These are phyloP conservation scores for Danaus melanippus DNA, from an alignment of 1,140 invertebrate species.

Conservation along the genomic window DNA sequence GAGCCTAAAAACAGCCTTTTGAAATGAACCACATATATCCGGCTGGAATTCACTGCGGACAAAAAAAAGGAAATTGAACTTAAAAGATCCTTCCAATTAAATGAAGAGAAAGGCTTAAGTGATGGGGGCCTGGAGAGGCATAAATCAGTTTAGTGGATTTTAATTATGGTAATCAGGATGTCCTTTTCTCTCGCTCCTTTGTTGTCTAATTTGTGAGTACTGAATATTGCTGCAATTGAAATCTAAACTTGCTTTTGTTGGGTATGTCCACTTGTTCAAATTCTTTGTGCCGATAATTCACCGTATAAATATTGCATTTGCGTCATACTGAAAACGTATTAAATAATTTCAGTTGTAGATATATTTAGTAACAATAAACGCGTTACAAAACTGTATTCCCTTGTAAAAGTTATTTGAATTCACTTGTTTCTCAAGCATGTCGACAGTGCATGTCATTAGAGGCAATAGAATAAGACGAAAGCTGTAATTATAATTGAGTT, in stretches of 20 bases:
- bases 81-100: constrained; percentile 62
- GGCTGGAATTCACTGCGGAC: constrained; percentile 37
- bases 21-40: constrained; percentile 48
- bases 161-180: constrained; percentile 68
- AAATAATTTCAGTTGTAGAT: too few species aligned
- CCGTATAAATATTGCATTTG: too few species aligned
- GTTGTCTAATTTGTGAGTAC: constrained; percentile 47
- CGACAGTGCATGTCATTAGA: constrained; percentile 21
- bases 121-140: constrained; percentile 52
- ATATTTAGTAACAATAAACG: too few species aligned
- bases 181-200: constrained; percentile 47
- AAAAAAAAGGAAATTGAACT: constrained; percentile 53
- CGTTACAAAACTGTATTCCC: too few species aligned
- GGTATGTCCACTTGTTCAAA: neutral
- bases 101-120: constrained; percentile 53
- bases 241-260: constrained; percentile 24
- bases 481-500: constrained; percentile 45
- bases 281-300: too few species aligned
- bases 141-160: constrained; percentile 65
- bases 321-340: too few species aligned
- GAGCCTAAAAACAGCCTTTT: constrained; percentile 56
- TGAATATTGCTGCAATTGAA: constrained; percentile 32
- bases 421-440: neutral
- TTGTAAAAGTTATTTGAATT: constrained; percentile 4
- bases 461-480: constrained; percentile 30